phyloP scores from a whole-genome alignment of 2,888 invertebrate genomes.

The Epiblema foenella region DNA sequence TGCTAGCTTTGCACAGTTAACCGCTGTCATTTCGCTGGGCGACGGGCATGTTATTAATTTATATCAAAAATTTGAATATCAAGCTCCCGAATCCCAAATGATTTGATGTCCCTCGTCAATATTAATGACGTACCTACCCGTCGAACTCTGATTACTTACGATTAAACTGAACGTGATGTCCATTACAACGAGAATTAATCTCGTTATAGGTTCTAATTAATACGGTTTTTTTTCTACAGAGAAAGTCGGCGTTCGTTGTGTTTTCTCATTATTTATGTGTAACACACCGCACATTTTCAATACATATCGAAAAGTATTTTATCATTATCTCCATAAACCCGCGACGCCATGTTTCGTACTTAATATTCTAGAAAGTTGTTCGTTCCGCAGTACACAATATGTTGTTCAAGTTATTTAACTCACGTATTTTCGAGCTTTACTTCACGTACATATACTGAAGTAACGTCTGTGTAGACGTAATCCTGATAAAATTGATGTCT shows the following conservation, averaged over 20 bases:
- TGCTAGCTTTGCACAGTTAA: conserved; percentile 39
- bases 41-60: conserved; percentile 16
- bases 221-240: conserved; percentile 15
- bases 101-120: conserved; percentile 56
- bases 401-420: conserved; percentile 58
- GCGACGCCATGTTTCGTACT: conserved; percentile 26
- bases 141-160: conserved; percentile 63
- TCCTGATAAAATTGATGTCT: conserved; percentile 51
- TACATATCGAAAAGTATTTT: conserved; percentile 24
- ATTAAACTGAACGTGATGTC: conserved; percentile 59
- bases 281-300: conserved; percentile 18
- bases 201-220: conserved; percentile 11
- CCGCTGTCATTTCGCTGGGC: not conserved
- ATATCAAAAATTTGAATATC: conserved; percentile 20
- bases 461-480: conserved; percentile 46
- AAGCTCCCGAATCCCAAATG: conserved; percentile 14
- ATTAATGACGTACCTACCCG: conserved; percentile 59
- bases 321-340: conserved; percentile 35
- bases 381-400: conserved; percentile 58
- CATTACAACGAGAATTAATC: conserved; percentile 47
- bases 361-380: conserved; percentile 46
- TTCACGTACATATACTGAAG: conserved; percentile 52
- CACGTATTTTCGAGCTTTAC: conserved; percentile 54
- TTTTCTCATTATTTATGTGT: conserved; percentile 10
- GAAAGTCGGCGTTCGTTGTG: not conserved